Evolutionary conservation across 2,888 invertebrate genomes (phyloP).

Genomic region (Drosophila vallismaia): DNA sequence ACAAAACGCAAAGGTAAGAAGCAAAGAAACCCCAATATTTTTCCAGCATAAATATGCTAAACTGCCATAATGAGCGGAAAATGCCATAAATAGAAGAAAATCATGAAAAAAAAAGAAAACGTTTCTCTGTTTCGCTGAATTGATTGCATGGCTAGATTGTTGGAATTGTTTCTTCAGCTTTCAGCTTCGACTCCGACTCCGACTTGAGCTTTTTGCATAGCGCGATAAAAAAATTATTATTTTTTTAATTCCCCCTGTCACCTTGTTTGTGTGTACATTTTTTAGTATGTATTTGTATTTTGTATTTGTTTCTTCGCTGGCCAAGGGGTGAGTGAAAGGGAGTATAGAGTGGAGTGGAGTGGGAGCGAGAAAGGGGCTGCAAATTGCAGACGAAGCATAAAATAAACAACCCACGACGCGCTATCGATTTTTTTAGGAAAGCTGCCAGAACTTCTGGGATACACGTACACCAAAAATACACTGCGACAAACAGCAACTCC

Average conservation of each 20-base stretch:
- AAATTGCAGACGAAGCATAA: constrained; percentile 80
- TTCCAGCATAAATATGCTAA: constrained; percentile 43
- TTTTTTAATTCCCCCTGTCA: constrained; percentile 36
- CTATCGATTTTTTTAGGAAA: constrained; percentile 69
- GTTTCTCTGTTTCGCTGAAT: constrained; percentile 32
- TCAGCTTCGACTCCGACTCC: neutral
- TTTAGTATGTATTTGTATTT: neutral
- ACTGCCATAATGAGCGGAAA: constrained; percentile 42
- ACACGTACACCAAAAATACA: constrained; percentile 33
- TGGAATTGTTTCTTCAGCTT: constrained; percentile 28
- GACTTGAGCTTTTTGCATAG: constrained; percentile 25
- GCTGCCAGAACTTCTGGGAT: constrained; percentile 68
- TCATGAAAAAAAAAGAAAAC: constrained; percentile 4
- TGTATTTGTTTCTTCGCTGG: constrained; percentile 9
- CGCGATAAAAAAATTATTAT: constrained; percentile 42
- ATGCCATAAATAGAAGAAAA: constrained; percentile 29
- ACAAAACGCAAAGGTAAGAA: constrained; percentile 38
- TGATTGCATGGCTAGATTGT: constrained; percentile 43
- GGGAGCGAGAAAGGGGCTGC: constrained; percentile 55
- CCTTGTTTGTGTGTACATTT: constrained; percentile 31
- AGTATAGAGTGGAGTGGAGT: constrained; percentile 29
- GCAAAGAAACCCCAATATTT: constrained; percentile 67
- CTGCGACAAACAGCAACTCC: constrained; percentile 10
- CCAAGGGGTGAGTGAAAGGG: constrained; percentile 31
- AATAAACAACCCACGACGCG: constrained; percentile 73